phyloP scores from a whole-genome alignment of 2,888 invertebrate species.

The Thera obeliscata region DNA sequence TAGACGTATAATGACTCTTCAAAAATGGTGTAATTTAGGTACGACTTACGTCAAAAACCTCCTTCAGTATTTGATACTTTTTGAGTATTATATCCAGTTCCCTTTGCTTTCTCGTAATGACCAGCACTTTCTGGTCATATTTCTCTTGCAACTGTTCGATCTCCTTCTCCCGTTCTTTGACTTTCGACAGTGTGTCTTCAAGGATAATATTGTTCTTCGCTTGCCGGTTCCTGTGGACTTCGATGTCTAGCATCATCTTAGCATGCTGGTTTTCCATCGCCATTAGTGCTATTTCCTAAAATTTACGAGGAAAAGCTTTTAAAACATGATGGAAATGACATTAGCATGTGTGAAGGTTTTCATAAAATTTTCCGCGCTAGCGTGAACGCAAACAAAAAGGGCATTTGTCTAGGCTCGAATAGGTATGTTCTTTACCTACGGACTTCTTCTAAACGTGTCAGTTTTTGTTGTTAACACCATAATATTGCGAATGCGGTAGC shows the following conservation, averaged over 20 bases:
- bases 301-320: background rate
- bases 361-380: no score
- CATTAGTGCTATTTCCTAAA: slow-evolving; percentile 81
- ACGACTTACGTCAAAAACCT: slow-evolving; percentile 73
- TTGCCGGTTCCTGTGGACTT: slow-evolving; percentile 74
- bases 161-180: slow-evolving; percentile 67
- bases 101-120: slow-evolving; percentile 68
- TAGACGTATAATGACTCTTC: no score
- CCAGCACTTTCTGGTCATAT: slow-evolving; percentile 59
- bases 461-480: background rate
- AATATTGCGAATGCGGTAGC: background rate
- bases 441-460: background rate
- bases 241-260: slow-evolving; percentile 84
- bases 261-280: slow-evolving; percentile 85
- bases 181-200: slow-evolving; percentile 61
- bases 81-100: slow-evolving; percentile 71
- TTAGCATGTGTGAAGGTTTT: no score
- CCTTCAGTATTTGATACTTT: slow-evolving; percentile 63
- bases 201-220: slow-evolving; percentile 62
- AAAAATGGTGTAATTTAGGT: background rate
- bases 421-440: no score
- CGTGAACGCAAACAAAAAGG: no score
- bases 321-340: no score
- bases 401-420: no score
- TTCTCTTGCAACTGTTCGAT: slow-evolving; percentile 63